A percentile compares a stretch with the other conserved stretches of the same genome.
Evolutionary conservation across 2,797 vertebrate species (phyloP).

Genomic region (Clarias pachynema): DNA sequence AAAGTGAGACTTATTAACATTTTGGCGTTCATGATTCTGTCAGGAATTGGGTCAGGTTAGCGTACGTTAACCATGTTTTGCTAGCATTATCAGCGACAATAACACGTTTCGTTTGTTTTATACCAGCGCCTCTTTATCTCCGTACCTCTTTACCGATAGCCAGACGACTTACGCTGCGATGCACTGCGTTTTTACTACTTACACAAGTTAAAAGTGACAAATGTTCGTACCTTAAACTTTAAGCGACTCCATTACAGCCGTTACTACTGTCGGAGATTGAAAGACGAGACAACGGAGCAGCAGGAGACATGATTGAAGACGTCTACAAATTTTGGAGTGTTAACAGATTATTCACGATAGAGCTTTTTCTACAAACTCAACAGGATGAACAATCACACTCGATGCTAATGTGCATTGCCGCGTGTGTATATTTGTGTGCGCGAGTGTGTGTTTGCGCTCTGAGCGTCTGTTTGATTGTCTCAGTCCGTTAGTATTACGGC

Average conservation of each 20-base stretch:
- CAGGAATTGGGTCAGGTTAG: background rate
- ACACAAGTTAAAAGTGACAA: constrained; percentile 2
- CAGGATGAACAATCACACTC: background rate
- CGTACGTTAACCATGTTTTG: background rate
- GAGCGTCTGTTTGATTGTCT: constrained; percentile 3
- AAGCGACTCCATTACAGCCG: constrained; percentile 1
- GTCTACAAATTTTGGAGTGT: constrained; percentile 1
- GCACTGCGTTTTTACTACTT: background rate
- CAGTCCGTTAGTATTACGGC: constrained; percentile 14
- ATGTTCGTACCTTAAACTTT: background rate
- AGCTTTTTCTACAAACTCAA: background rate
- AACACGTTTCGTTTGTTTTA: background rate
- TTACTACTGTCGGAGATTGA: background rate
- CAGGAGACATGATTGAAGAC: constrained; percentile 10
- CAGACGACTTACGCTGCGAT: background rate
- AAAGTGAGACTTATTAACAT: background rate
- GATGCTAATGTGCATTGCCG: background rate
- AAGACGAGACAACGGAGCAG: background rate
- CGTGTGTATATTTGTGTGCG: background rate
- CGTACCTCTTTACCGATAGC: background rate
- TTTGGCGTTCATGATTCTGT: background rate
- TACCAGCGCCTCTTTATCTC: background rate
- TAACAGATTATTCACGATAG: constrained; percentile 1
- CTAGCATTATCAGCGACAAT: background rate
- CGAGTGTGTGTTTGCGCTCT: background rate